These are phyloP conservation scores for Engraulis encrasicolus DNA, from an alignment of 2,113 vertebrate genomes.

Conservation along the genomic window DNA sequence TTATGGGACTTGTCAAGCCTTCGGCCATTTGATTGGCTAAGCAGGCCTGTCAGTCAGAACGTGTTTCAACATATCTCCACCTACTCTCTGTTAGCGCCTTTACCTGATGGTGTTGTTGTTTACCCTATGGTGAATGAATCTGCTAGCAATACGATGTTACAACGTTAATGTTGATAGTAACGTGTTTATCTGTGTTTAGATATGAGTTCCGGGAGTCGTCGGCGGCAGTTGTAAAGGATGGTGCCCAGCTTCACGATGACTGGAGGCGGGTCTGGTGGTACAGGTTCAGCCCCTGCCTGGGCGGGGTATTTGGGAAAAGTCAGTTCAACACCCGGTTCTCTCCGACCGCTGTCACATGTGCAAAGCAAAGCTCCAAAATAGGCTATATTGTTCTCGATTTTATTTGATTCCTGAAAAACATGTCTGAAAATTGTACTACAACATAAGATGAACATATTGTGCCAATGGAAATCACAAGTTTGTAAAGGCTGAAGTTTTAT, in stretches of 20 bases:
- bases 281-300: neutral
- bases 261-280: neutral
- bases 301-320: conserved; percentile 13
- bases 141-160: too few species aligned
- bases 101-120: too few species aligned
- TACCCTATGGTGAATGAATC: too few species aligned
- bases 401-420: neutral
- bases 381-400: neutral
- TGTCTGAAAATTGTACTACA: too few species aligned
- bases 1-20: neutral
- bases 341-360: neutral
- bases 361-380: neutral
- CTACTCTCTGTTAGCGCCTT: too few species aligned
- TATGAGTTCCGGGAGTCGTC: too few species aligned
- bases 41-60: neutral
- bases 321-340: conserved; percentile 7
- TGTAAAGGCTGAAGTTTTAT: neutral
- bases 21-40: neutral
- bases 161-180: too few species aligned
- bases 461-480: neutral
- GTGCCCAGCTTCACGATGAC: neutral
- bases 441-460: too few species aligned
- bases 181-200: neutral
- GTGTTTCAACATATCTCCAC: neutral
- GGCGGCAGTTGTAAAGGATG: too few species aligned